Evolutionary conservation across 2,113 vertebrate species (phyloP), one percentile per base, ranked within the genome.

Genomic region (Lates calcarifer): DNA sequence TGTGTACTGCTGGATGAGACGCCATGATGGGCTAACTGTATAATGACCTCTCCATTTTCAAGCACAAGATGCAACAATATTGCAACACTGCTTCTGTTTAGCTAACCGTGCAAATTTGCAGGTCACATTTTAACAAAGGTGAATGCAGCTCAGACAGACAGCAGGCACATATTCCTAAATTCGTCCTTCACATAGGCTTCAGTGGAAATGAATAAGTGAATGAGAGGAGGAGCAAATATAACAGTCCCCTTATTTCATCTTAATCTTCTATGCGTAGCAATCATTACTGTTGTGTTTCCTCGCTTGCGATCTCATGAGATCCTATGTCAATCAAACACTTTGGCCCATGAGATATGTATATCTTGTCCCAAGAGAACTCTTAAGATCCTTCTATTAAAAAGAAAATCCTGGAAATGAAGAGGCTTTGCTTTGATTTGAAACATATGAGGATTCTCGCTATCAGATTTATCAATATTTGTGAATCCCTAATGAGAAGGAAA

Each of bases 401-500:
- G 41, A 17, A 39, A 69, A 69, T 22, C 35, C 17, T 47, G 15
- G 43, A 64, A 69, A 72, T n/a, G 7, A 77, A 85, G 64, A 17
- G 4, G 58, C 41, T 79, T 37, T 31, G 45, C 74, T 80, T 85
- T 85, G 65, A 83, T 85, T 75, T 49, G 37, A 58, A 58, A 56
- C 24, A 26, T 62, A 35, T 35, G 31, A 79, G 73, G 73, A 80
- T 29, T 72, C 35, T 51, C 1, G 3, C 20, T 9, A 51, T 65
- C 53, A n/a, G 18, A 74, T 87, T 74, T 26, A 86, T 72, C 77
- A 75, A 84, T 83, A 76, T 60, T 67, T 80, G 66, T 76, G 74
- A 84, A 89, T 80, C 33, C 29, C 20, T 28, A 70, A 82, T 72
- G 72, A 68, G 49, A 65, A 29, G 22, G 64, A 81, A 9, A 22